phyloP scores from a whole-genome alignment of 1,140 invertebrate species.

The Bombus fervidus region DNA sequence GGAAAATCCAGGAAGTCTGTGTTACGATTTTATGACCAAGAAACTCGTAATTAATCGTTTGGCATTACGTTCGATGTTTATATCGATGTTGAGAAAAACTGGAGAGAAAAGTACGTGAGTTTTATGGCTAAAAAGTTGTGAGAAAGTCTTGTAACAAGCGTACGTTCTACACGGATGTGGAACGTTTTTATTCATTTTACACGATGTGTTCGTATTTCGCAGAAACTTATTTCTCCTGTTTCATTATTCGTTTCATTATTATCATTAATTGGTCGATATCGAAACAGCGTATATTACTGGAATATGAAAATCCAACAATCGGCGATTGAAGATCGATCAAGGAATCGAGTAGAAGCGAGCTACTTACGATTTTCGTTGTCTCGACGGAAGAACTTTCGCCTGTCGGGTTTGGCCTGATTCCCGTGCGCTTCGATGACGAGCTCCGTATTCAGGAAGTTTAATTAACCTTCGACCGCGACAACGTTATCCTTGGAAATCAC shows the following conservation, averaged over 20 bases:
- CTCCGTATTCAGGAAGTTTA: conserved; percentile 4
- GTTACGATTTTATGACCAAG: too few relatives aligned
- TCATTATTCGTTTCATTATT: too few relatives aligned
- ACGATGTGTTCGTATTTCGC: too few relatives aligned
- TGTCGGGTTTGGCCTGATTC: not conserved
- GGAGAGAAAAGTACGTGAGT: not conserved
- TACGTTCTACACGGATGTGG: too few relatives aligned
- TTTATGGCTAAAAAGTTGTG: too few relatives aligned
- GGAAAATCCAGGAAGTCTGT: too few relatives aligned
- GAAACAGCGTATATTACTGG: not conserved
- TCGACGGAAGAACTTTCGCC: not conserved
- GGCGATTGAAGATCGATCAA: not conserved
- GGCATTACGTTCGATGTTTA: not conserved
- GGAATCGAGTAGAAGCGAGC: not conserved
- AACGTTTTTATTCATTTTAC: too few relatives aligned
- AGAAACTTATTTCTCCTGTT: not conserved
- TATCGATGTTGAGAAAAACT: not conserved
- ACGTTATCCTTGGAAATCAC: conserved; percentile 10
- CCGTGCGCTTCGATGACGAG: not conserved
- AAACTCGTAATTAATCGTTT: too few relatives aligned
- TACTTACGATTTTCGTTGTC: not conserved
- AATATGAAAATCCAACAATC: not conserved
- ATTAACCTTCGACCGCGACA: conserved; percentile 18
- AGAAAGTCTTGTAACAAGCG: too few relatives aligned
- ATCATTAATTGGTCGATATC: too few relatives aligned